phyloP scores from a whole-genome alignment of 2,888 invertebrate species.

The Aphodius granarius region DNA sequence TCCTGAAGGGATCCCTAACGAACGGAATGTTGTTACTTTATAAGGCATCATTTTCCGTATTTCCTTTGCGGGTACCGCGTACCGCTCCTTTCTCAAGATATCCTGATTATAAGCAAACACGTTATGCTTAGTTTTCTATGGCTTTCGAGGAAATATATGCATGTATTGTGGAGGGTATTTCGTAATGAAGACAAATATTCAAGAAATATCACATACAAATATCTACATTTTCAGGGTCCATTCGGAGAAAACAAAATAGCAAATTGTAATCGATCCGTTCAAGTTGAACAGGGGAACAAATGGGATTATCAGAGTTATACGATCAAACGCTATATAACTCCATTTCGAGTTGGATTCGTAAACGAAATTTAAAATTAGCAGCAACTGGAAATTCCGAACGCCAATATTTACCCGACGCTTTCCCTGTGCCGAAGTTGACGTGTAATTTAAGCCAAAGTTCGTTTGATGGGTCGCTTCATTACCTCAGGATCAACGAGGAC shows the following conservation, averaged over 20 bases:
- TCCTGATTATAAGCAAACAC: background rate
- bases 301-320: background rate
- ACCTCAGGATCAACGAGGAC: constrained; percentile 7
- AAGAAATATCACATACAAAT: background rate
- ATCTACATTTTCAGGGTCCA: background rate
- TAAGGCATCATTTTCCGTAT: background rate
- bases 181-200: background rate
- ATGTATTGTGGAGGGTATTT: background rate
- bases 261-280: background rate
- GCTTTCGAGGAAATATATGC: background rate
- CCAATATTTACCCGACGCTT: background rate
- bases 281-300: background rate
- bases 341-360: background rate
- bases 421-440: constrained; percentile 3
- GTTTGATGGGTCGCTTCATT: constrained; percentile 17
- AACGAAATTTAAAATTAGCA: background rate
- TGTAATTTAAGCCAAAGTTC: constrained; percentile 18
- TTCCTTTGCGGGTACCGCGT: background rate
- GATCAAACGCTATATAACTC: background rate
- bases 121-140: background rate
- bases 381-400: background rate
- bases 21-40: background rate
- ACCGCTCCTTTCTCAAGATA: background rate
- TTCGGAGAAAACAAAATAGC: background rate
- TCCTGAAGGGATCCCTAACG: background rate